These are phyloP conservation scores for Anadara kagoshimensis DNA, from an alignment of 1,140 invertebrate genomes.

Conservation along the genomic window DNA sequence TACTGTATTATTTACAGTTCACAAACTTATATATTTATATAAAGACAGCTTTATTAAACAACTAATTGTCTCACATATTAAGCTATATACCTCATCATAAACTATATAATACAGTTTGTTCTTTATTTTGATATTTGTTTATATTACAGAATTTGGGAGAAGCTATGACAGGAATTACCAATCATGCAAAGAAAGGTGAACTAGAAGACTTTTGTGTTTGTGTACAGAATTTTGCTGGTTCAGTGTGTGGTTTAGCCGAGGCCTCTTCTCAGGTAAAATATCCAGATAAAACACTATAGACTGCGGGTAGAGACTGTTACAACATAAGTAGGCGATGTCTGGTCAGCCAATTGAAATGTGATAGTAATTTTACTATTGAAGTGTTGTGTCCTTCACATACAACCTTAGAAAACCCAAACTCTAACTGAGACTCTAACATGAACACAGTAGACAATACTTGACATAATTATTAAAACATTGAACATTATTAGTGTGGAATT, in stretches of 20 bases:
- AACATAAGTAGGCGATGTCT: too few relatives aligned
- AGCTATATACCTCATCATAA: not conserved
- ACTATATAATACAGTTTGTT: not conserved
- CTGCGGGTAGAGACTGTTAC: not conserved
- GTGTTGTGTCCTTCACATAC: too few relatives aligned
- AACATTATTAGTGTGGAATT: too few relatives aligned
- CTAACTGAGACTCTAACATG: too few relatives aligned
- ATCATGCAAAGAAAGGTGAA: constrained; percentile 90
- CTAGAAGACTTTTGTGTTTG: constrained; percentile 91
- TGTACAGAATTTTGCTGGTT: constrained; percentile 87
- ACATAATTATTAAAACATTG: too few relatives aligned
- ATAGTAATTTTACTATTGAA: not conserved
- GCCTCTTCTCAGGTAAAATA: constrained; percentile 81
- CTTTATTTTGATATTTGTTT: not conserved
- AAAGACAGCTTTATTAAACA: too few relatives aligned
- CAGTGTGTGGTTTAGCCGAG: constrained; percentile 95
- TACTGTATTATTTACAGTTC: too few relatives aligned
- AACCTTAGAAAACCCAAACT: too few relatives aligned
- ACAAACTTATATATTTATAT: too few relatives aligned
- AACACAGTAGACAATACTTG: too few relatives aligned
- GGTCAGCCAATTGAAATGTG: not conserved
- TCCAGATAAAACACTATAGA: not conserved
- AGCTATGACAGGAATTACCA: constrained; percentile 86
- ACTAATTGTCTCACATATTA: too few relatives aligned
- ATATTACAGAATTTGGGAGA: constrained; percentile 63